These are phyloP conservation scores for Carassius gibelio DNA, from an alignment of 2,113 vertebrate species.

Conservation along the genomic window DNA sequence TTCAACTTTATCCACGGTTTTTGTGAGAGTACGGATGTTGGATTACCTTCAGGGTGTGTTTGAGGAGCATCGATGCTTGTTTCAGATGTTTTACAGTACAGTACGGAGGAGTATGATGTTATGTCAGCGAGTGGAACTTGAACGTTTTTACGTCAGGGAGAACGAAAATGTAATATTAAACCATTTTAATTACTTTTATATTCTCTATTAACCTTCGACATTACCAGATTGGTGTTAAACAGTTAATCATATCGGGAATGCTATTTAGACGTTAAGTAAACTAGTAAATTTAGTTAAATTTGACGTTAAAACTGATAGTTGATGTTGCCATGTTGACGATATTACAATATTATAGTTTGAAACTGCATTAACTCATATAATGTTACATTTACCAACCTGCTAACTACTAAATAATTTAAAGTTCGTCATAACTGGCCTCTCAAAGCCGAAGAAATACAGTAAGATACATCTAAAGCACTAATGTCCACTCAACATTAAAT, in stretches of 20 bases:
- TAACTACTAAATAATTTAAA: not conserved
- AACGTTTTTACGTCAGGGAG: not conserved
- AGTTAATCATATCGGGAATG: not conserved
- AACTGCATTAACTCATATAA: not conserved
- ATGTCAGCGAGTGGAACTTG: constrained; percentile 11
- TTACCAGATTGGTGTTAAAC: not conserved
- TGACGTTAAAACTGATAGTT: constrained; percentile 11
- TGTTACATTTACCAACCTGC: not conserved
- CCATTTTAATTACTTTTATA: not conserved
- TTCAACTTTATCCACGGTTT: constrained; percentile 3
- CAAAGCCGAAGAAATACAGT: not conserved
- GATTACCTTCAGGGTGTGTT: not conserved
- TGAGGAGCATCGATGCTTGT: not conserved
- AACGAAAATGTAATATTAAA: not conserved
- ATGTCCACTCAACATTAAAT: not conserved
- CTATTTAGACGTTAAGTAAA: not conserved
- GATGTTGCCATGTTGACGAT: not conserved
- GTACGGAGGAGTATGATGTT: not conserved
- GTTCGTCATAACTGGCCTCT: not conserved
- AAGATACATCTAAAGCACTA: not conserved
- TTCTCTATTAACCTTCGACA: not conserved
- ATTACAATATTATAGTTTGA: not conserved
- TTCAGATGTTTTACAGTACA: not conserved
- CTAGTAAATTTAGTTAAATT: not conserved
- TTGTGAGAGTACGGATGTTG: not conserved